A percentile compares a stretch with the other conserved stretches of the same genome.
phyloP scores from a whole-genome alignment of 2,797 vertebrate species.

The Rhinophrynus dorsalis region DNA sequence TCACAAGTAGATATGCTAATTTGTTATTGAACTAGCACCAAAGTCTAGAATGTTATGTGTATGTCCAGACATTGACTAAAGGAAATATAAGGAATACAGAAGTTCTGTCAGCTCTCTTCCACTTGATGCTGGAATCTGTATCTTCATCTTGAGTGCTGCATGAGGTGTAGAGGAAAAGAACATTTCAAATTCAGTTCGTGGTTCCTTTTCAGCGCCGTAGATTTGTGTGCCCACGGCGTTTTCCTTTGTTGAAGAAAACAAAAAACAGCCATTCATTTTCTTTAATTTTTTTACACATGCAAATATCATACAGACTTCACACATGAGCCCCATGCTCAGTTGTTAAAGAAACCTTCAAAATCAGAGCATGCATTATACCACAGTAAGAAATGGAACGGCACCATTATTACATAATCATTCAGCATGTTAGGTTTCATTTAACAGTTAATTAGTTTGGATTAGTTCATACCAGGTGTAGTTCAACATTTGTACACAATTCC shows the following conservation, averaged over 20 bases:
- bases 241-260: conserved; percentile 15
- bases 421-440: too few relatives aligned
- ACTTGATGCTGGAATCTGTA: not conserved
- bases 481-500: too few relatives aligned
- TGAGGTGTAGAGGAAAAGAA: not conserved
- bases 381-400: too few relatives aligned
- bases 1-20: not conserved
- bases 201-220: conserved; percentile 5
- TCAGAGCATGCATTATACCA: too few relatives aligned
- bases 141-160: not conserved
- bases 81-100: not conserved
- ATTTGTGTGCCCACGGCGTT: conserved; percentile 14
- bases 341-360: too few relatives aligned
- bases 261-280: not conserved
- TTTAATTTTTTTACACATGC: not conserved
- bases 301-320: too few relatives aligned
- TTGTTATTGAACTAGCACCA: not conserved
- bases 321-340: too few relatives aligned
- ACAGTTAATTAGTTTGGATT: too few relatives aligned
- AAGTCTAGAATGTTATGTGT: too few relatives aligned
- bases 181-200: not conserved
- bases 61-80: not conserved
- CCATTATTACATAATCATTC: too few relatives aligned
- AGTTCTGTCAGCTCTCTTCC: not conserved
- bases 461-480: too few relatives aligned